Conservation (phyloP, 35 echinoderm and acorn worm species). For the Apostichopus japonicus region DNA sequence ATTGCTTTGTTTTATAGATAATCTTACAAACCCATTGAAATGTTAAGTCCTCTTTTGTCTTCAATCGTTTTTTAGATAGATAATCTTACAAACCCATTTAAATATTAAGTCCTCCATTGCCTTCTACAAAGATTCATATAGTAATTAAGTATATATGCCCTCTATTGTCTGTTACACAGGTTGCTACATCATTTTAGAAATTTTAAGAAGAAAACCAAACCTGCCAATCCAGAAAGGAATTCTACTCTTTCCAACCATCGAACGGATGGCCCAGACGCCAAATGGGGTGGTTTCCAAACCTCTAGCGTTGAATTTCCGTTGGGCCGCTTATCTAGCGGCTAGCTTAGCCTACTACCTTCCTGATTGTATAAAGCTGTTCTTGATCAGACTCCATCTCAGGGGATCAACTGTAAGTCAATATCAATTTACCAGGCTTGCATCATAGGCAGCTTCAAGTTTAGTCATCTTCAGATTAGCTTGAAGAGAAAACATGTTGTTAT, state of each 20-base stretch:
- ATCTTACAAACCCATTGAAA: no score
- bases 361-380: slow-evolving; percentile 16
- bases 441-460: no score
- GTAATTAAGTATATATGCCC: no score
- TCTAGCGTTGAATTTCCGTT: slow-evolving; percentile 59
- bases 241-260: slow-evolving; percentile 69
- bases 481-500: neutral
- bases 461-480: no score
- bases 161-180: neutral
- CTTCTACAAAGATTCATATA: no score
- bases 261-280: slow-evolving; percentile 57
- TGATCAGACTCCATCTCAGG: slow-evolving; percentile 41
- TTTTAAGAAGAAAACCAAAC: slow-evolving; percentile 58
- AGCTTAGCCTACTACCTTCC: slow-evolving; percentile 50
- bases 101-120: no score
- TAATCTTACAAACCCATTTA: no score
- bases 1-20: no score
- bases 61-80: no score
- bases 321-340: slow-evolving; percentile 34
- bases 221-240: slow-evolving; percentile 45
- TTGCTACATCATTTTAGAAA: slow-evolving; percentile 73
- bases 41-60: no score
- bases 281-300: slow-evolving; percentile 52
- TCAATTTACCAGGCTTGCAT: no score
- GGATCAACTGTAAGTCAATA: slow-evolving; percentile 25